Conservation (phyloP, 2,113 vertebrate species). For the Oceanites oceanicus region DNA sequence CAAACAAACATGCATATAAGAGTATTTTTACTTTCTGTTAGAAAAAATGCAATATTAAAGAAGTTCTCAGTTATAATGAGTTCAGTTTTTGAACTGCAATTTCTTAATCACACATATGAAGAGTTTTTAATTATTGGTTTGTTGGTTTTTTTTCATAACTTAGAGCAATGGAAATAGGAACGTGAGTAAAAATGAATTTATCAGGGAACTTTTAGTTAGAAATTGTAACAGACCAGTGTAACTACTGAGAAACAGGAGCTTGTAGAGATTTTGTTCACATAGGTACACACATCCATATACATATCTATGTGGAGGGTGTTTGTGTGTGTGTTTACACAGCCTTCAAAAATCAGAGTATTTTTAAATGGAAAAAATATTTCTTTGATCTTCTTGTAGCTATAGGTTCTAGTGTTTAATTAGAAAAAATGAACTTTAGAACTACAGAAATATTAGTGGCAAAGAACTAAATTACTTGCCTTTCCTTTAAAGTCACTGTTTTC, state of each 20-base stretch:
- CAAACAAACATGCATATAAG: neutral
- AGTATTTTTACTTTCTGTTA: neutral
- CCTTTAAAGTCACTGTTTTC: neutral
- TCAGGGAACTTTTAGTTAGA: neutral
- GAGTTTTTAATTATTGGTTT: neutral
- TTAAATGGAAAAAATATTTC: neutral
- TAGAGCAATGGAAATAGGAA: neutral
- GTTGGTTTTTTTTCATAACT: neutral
- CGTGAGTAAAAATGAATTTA: neutral
- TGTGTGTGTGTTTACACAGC: neutral
- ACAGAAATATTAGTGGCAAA: neutral
- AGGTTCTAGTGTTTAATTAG: neutral
- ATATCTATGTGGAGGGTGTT: neutral
- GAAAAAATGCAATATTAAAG: neutral
- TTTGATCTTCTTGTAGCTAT: neutral
- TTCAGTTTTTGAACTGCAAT: neutral
- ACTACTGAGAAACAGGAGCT: neutral
- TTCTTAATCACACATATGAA: neutral
- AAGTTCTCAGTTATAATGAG: neutral
- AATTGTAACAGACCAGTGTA: neutral
- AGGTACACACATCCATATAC: neutral
- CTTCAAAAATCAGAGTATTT: neutral
- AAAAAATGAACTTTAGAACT: neutral
- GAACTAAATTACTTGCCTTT: neutral
- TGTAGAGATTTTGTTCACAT: neutral